Percentiles rank a stretch among this genome's conserved stretches.
Conservation (phyloP, 2,113 vertebrate genomes). For the Sapajus apella region DNA sequence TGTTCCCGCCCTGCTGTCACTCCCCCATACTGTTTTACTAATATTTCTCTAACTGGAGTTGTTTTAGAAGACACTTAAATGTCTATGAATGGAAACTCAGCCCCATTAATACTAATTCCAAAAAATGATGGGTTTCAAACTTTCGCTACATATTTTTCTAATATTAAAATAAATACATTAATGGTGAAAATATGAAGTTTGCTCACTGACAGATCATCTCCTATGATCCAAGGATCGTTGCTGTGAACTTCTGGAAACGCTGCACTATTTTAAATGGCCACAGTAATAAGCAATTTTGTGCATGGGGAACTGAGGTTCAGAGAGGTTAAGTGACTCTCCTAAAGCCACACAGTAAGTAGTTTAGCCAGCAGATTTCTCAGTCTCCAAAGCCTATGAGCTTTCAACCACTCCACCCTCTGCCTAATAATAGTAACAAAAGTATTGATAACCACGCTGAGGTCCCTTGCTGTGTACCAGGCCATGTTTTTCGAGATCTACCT, state of each 20-base stretch:
- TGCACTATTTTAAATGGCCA: neutral
- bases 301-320: neutral
- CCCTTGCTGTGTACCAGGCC: neutral
- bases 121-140: neutral
- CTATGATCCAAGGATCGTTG: accelerated
- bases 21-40: neutral
- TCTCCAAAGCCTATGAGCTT: neutral
- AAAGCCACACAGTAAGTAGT: neutral
- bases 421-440: neutral
- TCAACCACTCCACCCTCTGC: no score
- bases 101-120: no score
- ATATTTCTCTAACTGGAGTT: neutral
- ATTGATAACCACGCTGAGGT: neutral
- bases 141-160: neutral
- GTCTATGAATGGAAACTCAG: neutral
- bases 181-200: neutral
- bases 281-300: neutral
- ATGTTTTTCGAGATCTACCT: no score
- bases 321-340: neutral
- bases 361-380: neutral
- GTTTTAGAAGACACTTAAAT: neutral
- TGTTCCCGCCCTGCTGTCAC: neutral
- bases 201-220: neutral
- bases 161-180: neutral
- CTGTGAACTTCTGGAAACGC: neutral